Evolutionary conservation across 2,797 vertebrate species (phyloP).

Genomic region (Amazonetta brasiliensis): DNA sequence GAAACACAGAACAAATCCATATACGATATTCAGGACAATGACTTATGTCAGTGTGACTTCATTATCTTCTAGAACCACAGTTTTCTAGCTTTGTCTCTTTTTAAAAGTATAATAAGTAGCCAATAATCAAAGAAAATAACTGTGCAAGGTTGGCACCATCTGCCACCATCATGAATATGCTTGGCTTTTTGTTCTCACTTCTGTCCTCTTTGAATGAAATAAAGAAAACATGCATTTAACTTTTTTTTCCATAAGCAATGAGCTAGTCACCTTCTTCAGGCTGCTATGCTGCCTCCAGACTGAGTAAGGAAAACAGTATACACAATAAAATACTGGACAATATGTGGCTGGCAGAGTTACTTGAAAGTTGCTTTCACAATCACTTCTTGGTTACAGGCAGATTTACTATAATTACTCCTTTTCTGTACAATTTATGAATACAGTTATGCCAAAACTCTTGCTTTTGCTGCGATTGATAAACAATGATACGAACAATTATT

Average conservation of each 20-base stretch:
- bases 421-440: background rate
- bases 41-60: slow-evolving; percentile 4
- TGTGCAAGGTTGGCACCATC: slow-evolving; percentile 50
- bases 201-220: slow-evolving; percentile 62
- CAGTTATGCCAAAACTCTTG: background rate
- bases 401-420: background rate
- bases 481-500: slow-evolving; percentile 22
- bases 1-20: background rate
- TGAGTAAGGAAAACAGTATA: background rate
- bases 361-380: slow-evolving; percentile 18
- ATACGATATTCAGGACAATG: background rate
- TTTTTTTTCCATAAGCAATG: slow-evolving; percentile 50
- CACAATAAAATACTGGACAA: background rate
- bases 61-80: slow-evolving; percentile 32
- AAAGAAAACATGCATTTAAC: slow-evolving; percentile 47
- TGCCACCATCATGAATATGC: slow-evolving; percentile 49
- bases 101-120: slow-evolving; percentile 54
- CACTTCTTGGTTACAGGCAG: background rate
- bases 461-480: slow-evolving; percentile 40
- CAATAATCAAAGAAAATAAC: slow-evolving; percentile 42
- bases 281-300: slow-evolving; percentile 6
- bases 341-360: background rate
- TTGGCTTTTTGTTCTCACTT: slow-evolving; percentile 70
- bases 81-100: slow-evolving; percentile 47
- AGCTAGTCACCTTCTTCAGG: slow-evolving; percentile 39